Base-by-base conservation (phyloP, 1,140 invertebrate species). In the Aricia agestis region DNA sequence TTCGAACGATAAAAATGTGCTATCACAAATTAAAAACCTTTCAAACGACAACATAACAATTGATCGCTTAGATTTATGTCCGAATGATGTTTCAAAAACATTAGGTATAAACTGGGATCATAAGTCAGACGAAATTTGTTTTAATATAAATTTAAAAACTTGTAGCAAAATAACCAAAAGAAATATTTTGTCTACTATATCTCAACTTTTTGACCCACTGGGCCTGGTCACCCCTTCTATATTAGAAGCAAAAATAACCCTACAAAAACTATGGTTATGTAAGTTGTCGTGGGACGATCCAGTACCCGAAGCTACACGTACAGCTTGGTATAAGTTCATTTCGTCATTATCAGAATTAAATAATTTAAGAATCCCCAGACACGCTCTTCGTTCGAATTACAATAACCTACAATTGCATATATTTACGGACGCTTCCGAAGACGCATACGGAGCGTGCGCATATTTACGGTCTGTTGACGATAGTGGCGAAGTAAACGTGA, bases 201-300 rank as follows among this genome's bases (percentile, higher is more conserved):
- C 74, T 25, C 74, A 71, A 67, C 72, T 85, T 36, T 87, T 82
- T 75, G 83, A 86, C 70, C 83, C 84, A 1, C 67, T 86, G 9
- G 85, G 85, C 1, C 72, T 85, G 13, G 31, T 86, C 9, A 71
- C 70, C 19, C 74, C 79, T 0, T 76, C 79, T 10, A 74, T 78
- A 9, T 59, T 83, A n/a, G 72, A 77, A 31, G 52, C 72, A 11
- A 77, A 86, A 73, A 68, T 78, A 31, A 31, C 83, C 9, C 36
- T 86, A 9, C 78, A 86, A 70, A 15, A 79, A 61, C 66, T 84
- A 13, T 83, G 82, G 81, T 36, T 66, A 7, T 2, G 18, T n/a
- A 76, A 79, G 59, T 31, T 80, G 6, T 59, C 69, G 63, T 89
- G 81, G 85, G 84, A 87, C 70, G 77, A 76, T 7, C 31, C 65